Percentiles rank a stretch among this genome's conserved stretches.
These are phyloP conservation scores for Oscarella lobularis DNA, from an alignment of 37 sponge, comb jelly and placozoan species.

Conservation along the genomic window DNA sequence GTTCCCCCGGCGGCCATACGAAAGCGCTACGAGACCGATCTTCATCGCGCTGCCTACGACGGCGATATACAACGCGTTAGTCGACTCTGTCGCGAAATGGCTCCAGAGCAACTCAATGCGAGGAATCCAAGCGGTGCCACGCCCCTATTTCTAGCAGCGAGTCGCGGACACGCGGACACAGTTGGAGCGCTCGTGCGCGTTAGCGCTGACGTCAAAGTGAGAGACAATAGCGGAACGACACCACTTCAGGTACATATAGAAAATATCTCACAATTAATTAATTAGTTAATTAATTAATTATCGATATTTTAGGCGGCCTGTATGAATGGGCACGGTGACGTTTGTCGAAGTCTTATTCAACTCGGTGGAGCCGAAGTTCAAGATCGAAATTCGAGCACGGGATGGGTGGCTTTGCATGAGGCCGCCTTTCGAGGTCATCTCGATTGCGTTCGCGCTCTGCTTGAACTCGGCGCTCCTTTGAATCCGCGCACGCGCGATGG, in stretches of 20 bases:
- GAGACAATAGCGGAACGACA: slow-evolving; percentile 69
- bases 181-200: slow-evolving; percentile 29
- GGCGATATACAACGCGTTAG: slow-evolving; percentile 19
- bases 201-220: slow-evolving; percentile 50
- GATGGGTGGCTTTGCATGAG: slow-evolving; percentile 94
- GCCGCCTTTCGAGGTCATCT: slow-evolving; percentile 75
- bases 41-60: slow-evolving; percentile 49
- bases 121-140: slow-evolving; percentile 62
- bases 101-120: slow-evolving; percentile 26
- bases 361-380: slow-evolving; percentile 67
- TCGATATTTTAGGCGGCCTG: slow-evolving; percentile 35
- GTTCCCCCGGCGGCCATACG: slow-evolving; percentile 40
- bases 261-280: background rate
- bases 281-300: background rate
- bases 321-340: slow-evolving; percentile 24
- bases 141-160: slow-evolving; percentile 53
- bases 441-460: slow-evolving; percentile 25
- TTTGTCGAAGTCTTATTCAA: slow-evolving; percentile 28
- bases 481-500: slow-evolving; percentile 74
- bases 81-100: slow-evolving; percentile 7
- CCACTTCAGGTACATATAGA: slow-evolving; percentile 37
- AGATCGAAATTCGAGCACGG: slow-evolving; percentile 73
- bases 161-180: slow-evolving; percentile 34
- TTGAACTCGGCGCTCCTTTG: slow-evolving; percentile 65
- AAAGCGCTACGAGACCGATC: slow-evolving; percentile 40